Evolutionary conservation across 2,797 vertebrate genomes (phyloP), one percentile per base, ranked within the genome.

Genomic region (Lacerta agilis): DNA sequence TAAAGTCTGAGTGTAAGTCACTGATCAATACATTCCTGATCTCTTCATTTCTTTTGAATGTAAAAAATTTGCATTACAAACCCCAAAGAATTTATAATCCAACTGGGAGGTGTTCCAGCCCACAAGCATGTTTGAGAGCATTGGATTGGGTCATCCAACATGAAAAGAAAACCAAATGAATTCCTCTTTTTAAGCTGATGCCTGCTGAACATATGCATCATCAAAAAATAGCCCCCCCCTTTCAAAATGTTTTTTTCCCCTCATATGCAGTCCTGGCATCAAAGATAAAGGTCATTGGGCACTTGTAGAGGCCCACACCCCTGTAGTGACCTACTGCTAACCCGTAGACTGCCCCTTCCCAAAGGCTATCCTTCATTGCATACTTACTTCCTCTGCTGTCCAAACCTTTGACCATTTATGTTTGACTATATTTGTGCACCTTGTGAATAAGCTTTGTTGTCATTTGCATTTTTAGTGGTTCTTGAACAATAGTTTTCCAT

Each of bases 401-500:
- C 55, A 78, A 73, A 8, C 84, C 38, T 66, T 80, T 64, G 77
- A 17, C 88, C 1, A 2, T 66, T 27, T 79, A 0, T 78, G 1
- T 45, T 10, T 49, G 0, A 1, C 2, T n/a, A 1, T 1, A 0
- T 9, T 18, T 36, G 1, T 64, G 8, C 69, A 20, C 36, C 72
- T 61, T 72, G 49, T 77, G 76, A 13, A 76, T 0, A 18, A 8
- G 5, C 0, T 27, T 29, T 3, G 15, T 41, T 88, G 73, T 71
- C 61, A 79, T 90, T 92, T 85, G 87, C 25, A 38, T 20, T 75
- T 4, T 27, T 66, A 25, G 11, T 33, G 84, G n/a, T 73, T 38
- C 33, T 66, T 66, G 43, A 49, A 75, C 25, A 67, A 27, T 43
- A 73, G 80, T 81, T n/a, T 66, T 64, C 72, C 18, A 85, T 81